Percentiles rank a stretch among this genome's conserved stretches.
These are phyloP conservation scores for Psittacula cyanocephala DNA, from an alignment of 2,113 vertebrate genomes.

Conservation along the genomic window DNA sequence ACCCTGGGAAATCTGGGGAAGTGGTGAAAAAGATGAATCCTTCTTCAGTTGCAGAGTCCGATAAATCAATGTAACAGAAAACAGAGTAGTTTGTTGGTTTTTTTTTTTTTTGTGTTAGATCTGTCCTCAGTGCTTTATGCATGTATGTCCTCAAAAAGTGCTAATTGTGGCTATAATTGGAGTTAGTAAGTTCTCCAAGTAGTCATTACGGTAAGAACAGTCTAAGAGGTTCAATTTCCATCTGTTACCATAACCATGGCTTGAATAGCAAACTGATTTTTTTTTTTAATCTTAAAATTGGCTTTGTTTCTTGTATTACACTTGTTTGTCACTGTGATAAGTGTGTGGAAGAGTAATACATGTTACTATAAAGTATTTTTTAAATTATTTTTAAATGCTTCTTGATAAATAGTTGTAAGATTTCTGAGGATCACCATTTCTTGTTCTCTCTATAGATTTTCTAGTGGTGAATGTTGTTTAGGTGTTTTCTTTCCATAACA, in stretches of 20 bases:
- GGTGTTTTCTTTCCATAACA: not conserved
- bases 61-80: not conserved
- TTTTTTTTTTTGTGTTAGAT: not conserved
- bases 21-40: not conserved
- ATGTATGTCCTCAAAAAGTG: constrained; percentile 30
- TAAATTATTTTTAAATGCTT: not conserved
- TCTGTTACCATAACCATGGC: constrained; percentile 40
- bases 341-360: not conserved
- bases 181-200: constrained; percentile 45
- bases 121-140: constrained; percentile 5
- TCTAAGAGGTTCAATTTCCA: constrained; percentile 54
- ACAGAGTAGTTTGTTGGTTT: not conserved
- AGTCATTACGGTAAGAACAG: constrained; percentile 44
- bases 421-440: not conserved
- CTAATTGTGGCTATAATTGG: constrained; percentile 55
- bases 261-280: not conserved
- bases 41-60: not conserved
- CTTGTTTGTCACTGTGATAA: not conserved
- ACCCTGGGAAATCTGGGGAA: not conserved
- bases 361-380: not conserved
- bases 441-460: not conserved
- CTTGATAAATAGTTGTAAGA: not conserved
- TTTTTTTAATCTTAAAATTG: not conserved
- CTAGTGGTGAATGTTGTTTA: not conserved
- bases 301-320: constrained; percentile 26